A percentile compares a stretch with the other conserved stretches of the same genome.
Conservation (phyloP, 2,797 vertebrate species). For the Nannoperca obscura region DNA sequence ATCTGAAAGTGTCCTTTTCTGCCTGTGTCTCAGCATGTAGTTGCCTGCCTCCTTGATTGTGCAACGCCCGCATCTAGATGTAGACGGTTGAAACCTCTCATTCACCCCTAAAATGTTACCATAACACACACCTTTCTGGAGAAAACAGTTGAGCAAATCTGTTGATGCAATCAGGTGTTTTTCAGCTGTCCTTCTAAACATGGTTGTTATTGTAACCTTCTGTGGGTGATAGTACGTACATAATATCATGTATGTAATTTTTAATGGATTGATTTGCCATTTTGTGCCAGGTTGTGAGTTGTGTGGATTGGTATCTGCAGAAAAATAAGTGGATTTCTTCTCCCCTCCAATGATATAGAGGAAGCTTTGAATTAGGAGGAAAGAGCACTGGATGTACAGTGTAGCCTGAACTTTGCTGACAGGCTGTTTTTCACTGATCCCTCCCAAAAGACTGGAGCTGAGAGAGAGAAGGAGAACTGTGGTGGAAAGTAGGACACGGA, state of each 20-base stretch:
- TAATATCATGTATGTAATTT: background rate
- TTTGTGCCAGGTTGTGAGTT: background rate
- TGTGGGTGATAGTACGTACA: background rate
- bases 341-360: too few relatives aligned
- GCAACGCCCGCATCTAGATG: slow-evolving; percentile 23
- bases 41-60: slow-evolving; percentile 39
- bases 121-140: background rate
- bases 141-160: background rate
- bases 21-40: slow-evolving; percentile 28
- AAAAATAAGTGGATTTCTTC: slow-evolving; percentile 15
- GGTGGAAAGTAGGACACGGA: slow-evolving; percentile 66
- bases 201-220: background rate
- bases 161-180: background rate
- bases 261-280: slow-evolving; percentile 12
- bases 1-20: slow-evolving; percentile 57
- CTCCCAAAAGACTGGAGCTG: slow-evolving; percentile 60
- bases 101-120: slow-evolving; percentile 33
- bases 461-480: slow-evolving; percentile 39
- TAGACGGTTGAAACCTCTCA: slow-evolving; percentile 26
- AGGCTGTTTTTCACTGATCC: slow-evolving; percentile 60
- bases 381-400: slow-evolving; percentile 45
- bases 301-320: slow-evolving; percentile 21
- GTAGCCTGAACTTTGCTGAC: slow-evolving; percentile 60
- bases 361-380: slow-evolving; percentile 57
- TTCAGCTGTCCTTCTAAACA: slow-evolving; percentile 13